Evolutionary conservation across 2,113 vertebrate genomes (phyloP), one percentile per base, ranked within the genome.

Genomic region (Sinocyclocheilus anophthalmus): DNA sequence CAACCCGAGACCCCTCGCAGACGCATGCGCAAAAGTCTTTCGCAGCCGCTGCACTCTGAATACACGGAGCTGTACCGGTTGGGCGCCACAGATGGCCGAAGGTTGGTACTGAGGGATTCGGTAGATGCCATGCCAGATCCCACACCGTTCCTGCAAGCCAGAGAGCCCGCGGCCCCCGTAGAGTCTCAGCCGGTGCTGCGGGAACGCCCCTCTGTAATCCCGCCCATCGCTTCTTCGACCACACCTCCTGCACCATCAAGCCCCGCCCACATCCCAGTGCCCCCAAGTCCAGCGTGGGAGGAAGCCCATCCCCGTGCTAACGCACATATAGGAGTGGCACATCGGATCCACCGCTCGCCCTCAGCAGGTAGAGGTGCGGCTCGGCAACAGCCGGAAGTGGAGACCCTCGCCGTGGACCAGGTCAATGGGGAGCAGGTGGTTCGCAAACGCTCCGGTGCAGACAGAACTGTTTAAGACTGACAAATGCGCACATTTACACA

Each of bases 121-220:
- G 93, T 98, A 26, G 97, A 98, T 10, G 96, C 97, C 87, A 99
- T 99, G 98, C 98, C 98, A 0, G 98, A 99, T 89, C 98, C 98
- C 75, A 98, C 97, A 0, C 98, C 98, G 0, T 99, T 99, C 76
- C 93, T 99, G 55, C 91, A 98, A 94, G 96, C 97, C 83, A 89
- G 96, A 81, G 96, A 96, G 0, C 91, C 90, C 3, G 89, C 91
- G 76, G 90, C 92, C 3, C 91, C 96, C 0, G 92, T 94, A 0
- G 97, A 98, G 76, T 93, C 95, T 0, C 97, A 98, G 33, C 67
- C 87, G 0, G 92, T 97, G 0, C 79, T 97, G 30, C 96, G 97
- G 87, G 97, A 98, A 87, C 92, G 97, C 89, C 98, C 97, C 0
- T 83, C 96, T 0, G 96, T 98, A 14, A 99, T 99, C 26, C 98